These are phyloP conservation scores for Protaetia brevitarsis DNA, from an alignment of 1,140 invertebrate species.

Conservation along the genomic window DNA sequence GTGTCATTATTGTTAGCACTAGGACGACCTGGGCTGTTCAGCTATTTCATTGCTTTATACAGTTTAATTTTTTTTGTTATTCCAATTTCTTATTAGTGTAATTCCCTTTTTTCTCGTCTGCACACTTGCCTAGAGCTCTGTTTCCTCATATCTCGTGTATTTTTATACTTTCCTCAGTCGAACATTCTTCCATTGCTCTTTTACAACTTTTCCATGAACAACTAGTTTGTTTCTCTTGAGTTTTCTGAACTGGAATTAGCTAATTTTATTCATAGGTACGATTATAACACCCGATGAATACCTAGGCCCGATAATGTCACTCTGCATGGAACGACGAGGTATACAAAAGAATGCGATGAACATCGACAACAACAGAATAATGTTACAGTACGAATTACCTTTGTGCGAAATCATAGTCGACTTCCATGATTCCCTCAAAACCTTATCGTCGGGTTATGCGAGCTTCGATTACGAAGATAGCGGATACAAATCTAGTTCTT, in stretches of 20 bases:
- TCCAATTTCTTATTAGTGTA: too few relatives aligned
- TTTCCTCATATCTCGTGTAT: too few relatives aligned
- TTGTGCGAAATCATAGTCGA: slow-evolving; percentile 92
- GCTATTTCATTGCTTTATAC: too few relatives aligned
- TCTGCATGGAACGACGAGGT: slow-evolving; percentile 79
- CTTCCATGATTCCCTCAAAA: slow-evolving; percentile 92
- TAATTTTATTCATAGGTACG: too few relatives aligned
- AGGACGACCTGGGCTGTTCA: too few relatives aligned
- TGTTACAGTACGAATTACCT: slow-evolving; percentile 82
- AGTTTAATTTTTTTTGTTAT: too few relatives aligned
- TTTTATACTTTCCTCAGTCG: too few relatives aligned
- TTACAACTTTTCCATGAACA: not conserved
- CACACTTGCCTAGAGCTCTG: too few relatives aligned
- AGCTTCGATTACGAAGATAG: slow-evolving; percentile 97
- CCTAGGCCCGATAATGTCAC: slow-evolving; percentile 63
- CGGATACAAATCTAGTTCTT: slow-evolving; percentile 70
- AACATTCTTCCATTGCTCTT: too few relatives aligned
- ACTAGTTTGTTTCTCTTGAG: not conserved
- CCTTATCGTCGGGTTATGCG: slow-evolving; percentile 87
- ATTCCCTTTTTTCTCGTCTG: too few relatives aligned
- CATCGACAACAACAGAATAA: slow-evolving; percentile 78
- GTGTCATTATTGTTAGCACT: too few relatives aligned
- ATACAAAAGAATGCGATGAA: slow-evolving; percentile 68
- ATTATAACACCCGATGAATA: slow-evolving; percentile 83
- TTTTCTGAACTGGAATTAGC: too few relatives aligned